Base-by-base conservation (phyloP, 1,140 invertebrate genomes). In the Leptinotarsa defecta region DNA sequence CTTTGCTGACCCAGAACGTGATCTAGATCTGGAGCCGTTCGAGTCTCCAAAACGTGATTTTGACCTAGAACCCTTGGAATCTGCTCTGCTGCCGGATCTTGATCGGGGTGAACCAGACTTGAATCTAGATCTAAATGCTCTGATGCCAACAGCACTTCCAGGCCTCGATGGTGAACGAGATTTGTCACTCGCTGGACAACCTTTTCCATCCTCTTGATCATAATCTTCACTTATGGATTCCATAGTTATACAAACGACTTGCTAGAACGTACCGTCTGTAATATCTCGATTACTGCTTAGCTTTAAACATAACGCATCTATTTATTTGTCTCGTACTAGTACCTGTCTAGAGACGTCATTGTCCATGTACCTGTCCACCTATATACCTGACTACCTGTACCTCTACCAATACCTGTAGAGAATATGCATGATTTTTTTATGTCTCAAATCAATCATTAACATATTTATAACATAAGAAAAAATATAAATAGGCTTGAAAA, bases 91-190 rank as follows among this genome's bases (percentile, higher is more conserved):
- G 13, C 80, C 72, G n/a, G 82, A 84, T 71, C 73, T 81, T 24
- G 84, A 86, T 3, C 68, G 82, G 81, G 72, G 77, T 78, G 24
- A 86, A 70, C 82, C 80, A 13, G 85, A 86, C 65, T 78, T 63
- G 34, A 81, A 85, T 74, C 78, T 76, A 4, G 77, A 78, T 27
- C 72, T 52, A 68, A 79, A 34, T 34, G 34, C 34, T 34, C 34
- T 34, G 34, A 8, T 43, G 34, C 34, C 34, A 43, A 11, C 79
- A 13, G 71, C 75, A 43, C 79, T 73, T 49, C 79, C 81, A 43
- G 81, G 81, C 19, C 72, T 72, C 64, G 80, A 22, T 22, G 20
- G 20, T 22, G 20, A 22, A 22, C 20, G 20, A 22, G 20, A 22
- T 24, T 24, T 27, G 13, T 27, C 11, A 6, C 22, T 63, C 64